Base-by-base conservation (phyloP, 2,888 invertebrate genomes). In the Ectropis crepuscularia region DNA sequence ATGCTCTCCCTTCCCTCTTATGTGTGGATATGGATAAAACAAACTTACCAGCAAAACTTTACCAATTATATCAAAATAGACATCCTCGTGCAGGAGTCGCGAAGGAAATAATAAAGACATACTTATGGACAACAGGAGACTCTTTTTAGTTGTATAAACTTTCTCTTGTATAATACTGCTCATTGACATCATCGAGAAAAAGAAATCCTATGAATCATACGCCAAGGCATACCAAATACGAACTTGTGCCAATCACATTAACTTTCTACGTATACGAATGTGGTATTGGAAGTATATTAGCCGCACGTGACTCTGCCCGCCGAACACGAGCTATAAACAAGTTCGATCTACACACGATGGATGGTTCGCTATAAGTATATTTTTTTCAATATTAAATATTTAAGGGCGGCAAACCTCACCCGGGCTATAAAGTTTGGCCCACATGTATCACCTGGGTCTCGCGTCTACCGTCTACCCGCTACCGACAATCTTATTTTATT, bases 341-440 rank as follows among this genome's bases (percentile, higher is more conserved):
- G 86, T 81, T 81, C 78, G 79, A 77, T 80, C 78, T 74, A 76
- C 79, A 77, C 76, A 75, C 84, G 85, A 87, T 86, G 80, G 84
- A 86, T 87, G 74, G 81, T 76, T 73, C 74, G 76, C 50, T 58
- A 50, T 59, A 54, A 47, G 55, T 47, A 60, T 81, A 72, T 81
- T 87, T 88, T 88, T 88, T 86, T 83, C 84, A 84, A 86, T 88
- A 88, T 87, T 86, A 89, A 88, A 87, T 89, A 89, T 90, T 90
- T 86, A 91, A 86, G 82, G 74, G 83, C 85, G 84, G 86, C 81
- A 88, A 89, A 88, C 89, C 90, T 87, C 88, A 79, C 85, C 76
- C 80, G 74, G 70, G 84, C 88, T 83, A 89, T 92, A 91, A 92
- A 90, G 77, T 87, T 86, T 73, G 84, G 80, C 85, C 84, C 81